Conservation (phyloP, 2,888 invertebrate species). For the Erebia epiphron region DNA sequence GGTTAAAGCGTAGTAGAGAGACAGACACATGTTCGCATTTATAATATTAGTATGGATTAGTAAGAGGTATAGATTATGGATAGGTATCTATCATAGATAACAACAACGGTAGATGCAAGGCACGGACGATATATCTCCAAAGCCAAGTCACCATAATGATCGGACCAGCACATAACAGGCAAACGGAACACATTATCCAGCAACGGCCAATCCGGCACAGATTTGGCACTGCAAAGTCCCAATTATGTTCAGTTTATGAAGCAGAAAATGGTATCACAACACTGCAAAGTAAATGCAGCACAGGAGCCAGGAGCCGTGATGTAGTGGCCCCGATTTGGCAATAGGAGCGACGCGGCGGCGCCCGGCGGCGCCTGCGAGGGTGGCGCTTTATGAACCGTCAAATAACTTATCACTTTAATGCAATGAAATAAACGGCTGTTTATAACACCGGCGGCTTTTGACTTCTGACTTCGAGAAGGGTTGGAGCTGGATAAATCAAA, state of each 20-base stretch:
- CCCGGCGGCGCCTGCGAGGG: constrained; percentile 60
- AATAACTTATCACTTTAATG: constrained; percentile 82
- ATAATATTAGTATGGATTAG: neutral
- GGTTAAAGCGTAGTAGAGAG: neutral
- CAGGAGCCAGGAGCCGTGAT: constrained; percentile 70
- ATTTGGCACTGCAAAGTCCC: constrained; percentile 46
- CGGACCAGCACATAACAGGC: constrained; percentile 18
- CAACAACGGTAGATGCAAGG: neutral
- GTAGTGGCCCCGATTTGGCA: constrained; percentile 73
- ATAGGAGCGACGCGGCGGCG: constrained; percentile 62
- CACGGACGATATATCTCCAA: constrained; percentile 17
- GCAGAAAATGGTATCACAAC: constrained; percentile 68
- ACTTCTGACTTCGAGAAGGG: constrained; percentile 58
- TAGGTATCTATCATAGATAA: too few species aligned
- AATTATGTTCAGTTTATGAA: constrained; percentile 57
- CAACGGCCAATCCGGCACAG: constrained; percentile 32
- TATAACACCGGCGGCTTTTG: constrained; percentile 68
- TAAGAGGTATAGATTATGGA: too few species aligned
- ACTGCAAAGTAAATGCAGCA: constrained; percentile 50
- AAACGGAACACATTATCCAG: constrained; percentile 18
- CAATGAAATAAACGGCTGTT: constrained; percentile 80
- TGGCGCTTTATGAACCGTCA: constrained; percentile 77
- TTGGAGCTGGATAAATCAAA: constrained; percentile 31
- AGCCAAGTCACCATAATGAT: constrained; percentile 20
- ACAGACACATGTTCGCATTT: neutral